These are phyloP conservation scores for Drosophila cognata DNA, from an alignment of 2,888 invertebrate genomes.

Conservation along the genomic window DNA sequence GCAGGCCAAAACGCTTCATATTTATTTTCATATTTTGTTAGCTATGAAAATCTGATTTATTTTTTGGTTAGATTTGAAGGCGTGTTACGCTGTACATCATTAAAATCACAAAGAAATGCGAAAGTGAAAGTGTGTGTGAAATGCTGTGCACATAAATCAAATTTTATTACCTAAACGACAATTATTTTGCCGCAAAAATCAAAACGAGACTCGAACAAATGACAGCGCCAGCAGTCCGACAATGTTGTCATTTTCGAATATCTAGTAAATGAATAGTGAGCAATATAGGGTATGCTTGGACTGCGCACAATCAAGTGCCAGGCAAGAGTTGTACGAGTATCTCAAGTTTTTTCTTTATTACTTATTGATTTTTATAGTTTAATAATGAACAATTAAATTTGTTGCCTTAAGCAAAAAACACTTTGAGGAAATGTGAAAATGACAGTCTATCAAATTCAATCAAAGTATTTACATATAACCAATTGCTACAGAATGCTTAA, in stretches of 20 bases:
- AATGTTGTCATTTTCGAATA: constrained; percentile 36
- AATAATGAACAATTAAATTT: not conserved
- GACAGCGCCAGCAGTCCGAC: constrained; percentile 37
- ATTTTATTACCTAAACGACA: constrained; percentile 78
- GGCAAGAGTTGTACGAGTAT: not conserved
- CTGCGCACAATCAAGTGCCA: not conserved
- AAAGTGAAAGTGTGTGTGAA: constrained; percentile 58
- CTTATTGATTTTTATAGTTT: not conserved
- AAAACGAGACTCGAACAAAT: constrained; percentile 61
- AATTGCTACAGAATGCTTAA: not conserved
- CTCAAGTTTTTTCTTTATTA: not conserved
- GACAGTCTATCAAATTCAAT: not conserved
- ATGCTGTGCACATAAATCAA: constrained; percentile 64
- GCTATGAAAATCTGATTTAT: constrained; percentile 50
- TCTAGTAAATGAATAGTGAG: not conserved
- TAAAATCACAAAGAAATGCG: constrained; percentile 51
- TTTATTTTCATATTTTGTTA: constrained; percentile 34
- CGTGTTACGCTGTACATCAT: constrained; percentile 39
- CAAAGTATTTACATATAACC: not conserved
- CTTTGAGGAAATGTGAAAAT: not conserved
- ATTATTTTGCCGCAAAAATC: constrained; percentile 73
- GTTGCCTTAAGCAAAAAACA: not conserved
- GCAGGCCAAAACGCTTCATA: constrained; percentile 20
- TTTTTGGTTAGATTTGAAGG: constrained; percentile 12
- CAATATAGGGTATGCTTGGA: not conserved